phyloP scores from a whole-genome alignment of 2,888 invertebrate genomes.

The Bembecia ichneumoniformis region DNA sequence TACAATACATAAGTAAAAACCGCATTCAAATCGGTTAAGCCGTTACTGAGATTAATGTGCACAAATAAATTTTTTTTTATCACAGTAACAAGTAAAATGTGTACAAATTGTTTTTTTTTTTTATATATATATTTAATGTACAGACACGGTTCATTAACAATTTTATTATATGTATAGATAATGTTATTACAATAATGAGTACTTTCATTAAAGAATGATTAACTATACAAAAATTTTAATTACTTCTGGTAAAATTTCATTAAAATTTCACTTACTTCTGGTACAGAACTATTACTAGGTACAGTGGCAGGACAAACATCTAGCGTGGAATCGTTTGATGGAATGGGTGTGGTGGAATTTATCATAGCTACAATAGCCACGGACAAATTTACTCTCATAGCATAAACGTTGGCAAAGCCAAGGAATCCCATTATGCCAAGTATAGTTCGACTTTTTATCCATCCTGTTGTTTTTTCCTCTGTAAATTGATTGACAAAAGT shows the following conservation, averaged over 20 bases:
- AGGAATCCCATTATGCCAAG: slow-evolving; percentile 88
- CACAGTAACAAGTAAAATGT: no score
- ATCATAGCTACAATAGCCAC: slow-evolving; percentile 97
- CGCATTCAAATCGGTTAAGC: no score
- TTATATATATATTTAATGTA: no score
- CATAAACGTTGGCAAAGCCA: slow-evolving; percentile 91
- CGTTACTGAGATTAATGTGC: no score
- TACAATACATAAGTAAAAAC: no score
- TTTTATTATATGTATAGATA: no score
- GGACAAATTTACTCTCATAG: slow-evolving; percentile 91
- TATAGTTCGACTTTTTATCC: slow-evolving; percentile 81
- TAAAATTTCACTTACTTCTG: slow-evolving; percentile 39
- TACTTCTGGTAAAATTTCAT: slow-evolving; percentile 53
- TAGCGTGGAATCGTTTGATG: slow-evolving; percentile 66
- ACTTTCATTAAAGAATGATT: no score
- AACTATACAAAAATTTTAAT: slow-evolving; percentile 16
- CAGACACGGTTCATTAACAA: no score
- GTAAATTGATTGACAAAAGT: slow-evolving; percentile 11
- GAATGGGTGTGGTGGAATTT: slow-evolving; percentile 76
- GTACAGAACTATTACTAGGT: slow-evolving; percentile 50
- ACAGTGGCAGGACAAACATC: slow-evolving; percentile 74
- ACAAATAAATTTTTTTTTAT: no score
- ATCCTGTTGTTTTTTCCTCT: slow-evolving; percentile 76
- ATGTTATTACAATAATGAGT: no score
- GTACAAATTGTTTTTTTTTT: no score